Conservation (phyloP, 2,113 vertebrate species). For the Alligator sinensis region DNA sequence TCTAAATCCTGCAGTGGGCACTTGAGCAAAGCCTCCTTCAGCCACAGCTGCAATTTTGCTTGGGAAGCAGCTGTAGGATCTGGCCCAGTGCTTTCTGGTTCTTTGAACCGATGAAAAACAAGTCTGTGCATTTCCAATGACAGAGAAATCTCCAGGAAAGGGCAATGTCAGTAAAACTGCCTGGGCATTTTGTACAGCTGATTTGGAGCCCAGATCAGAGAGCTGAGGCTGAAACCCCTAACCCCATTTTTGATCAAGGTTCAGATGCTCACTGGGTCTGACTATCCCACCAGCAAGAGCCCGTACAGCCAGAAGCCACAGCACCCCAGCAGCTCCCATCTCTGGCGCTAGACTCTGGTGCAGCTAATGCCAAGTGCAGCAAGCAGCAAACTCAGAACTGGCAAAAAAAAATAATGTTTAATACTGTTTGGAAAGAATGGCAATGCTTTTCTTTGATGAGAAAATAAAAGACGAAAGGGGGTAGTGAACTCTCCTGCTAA, state of each 20-base stretch:
- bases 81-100: not conserved
- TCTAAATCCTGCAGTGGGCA: not conserved
- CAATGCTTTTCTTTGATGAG: slow-evolving; percentile 61
- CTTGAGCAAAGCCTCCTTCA: not conserved
- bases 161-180: too few relatives aligned
- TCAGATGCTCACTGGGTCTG: not conserved
- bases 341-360: not conserved
- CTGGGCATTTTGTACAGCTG: not conserved
- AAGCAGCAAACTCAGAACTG: slow-evolving; percentile 63
- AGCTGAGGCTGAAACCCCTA: not conserved
- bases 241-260: not conserved
- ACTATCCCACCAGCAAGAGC: fast-evolving
- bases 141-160: too few relatives aligned
- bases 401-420: slow-evolving; percentile 62
- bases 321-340: not conserved
- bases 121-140: fast-evolving
- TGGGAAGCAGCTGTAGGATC: not conserved
- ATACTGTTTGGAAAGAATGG: slow-evolving; percentile 67
- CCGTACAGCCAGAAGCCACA: fast-evolving
- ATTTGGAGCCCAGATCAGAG: not conserved
- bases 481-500: slow-evolving; percentile 49
- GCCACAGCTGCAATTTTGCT: not conserved
- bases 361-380: not conserved
- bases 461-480: slow-evolving; percentile 37
- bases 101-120: not conserved